Base-by-base conservation (phyloP, 2,113 vertebrate genomes). In the Pterocles gutturalis region DNA sequence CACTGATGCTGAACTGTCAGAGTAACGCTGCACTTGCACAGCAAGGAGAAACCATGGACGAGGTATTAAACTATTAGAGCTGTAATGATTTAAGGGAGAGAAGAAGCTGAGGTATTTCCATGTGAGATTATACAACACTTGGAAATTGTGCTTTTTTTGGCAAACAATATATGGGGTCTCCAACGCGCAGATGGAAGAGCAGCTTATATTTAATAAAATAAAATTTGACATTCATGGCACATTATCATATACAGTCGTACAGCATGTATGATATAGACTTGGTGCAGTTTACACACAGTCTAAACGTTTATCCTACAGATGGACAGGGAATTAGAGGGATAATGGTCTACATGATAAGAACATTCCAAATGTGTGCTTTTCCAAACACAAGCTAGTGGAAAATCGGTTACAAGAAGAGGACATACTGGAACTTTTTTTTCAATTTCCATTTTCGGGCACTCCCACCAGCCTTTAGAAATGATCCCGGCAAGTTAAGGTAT, bases 191-290 rank as follows among this genome's bases (percentile, higher is more conserved):
- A 93, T 95, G 91, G 97, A 71, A 96, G 89, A 95, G 96, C 95
- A 96, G 92, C 90, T 97, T 97, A 93, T 97, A 97, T 95, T 97
- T 97, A 97, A 95, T 93, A 94, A 97, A 97, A 92, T 95, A 92
- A 48, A 89, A 95, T 96, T 91, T 96, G 93, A 97, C 95, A 97
- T 91, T 76, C 87, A 69, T 95, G 93, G 89, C 94, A 95, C 89
- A 34, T 92, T 89, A 87, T 95, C 87, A 82, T 96, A 97, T 95
- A 95, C 73, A 95, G 87, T 78, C 73, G 95, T 93, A 87, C 83
- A 89, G 95, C 94, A 92, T 61, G 80, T 81, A 97, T 91, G 89
- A 87, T 97, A 96, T 92, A 96, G 83, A 89, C 73, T 92, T 24
- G 8, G 45, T 95, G 69, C 69, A 94, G 93, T 89, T 72, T 94